Evolutionary conservation across 2,888 invertebrate species (phyloP).

Genomic region (Stenotaenia linearis): DNA sequence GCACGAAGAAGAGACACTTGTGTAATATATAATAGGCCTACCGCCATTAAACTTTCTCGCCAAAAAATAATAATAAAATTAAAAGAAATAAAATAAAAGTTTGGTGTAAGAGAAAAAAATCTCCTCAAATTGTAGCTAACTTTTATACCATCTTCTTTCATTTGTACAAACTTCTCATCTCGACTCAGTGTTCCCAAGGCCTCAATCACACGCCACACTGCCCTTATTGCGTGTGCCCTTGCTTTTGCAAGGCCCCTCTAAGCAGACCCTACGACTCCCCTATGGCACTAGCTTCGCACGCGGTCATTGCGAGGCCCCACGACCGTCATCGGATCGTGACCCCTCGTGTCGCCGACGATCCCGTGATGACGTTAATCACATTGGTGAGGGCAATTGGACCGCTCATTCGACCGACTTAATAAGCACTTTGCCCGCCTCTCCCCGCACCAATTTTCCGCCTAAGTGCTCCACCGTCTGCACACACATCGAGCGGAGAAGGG

Average conservation of each 20-base stretch:
- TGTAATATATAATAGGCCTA: neutral
- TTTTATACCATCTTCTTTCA: conserved; percentile 17
- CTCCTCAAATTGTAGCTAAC: neutral
- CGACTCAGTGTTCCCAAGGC: conserved; percentile 16
- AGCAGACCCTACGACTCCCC: neutral
- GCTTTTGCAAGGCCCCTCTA: neutral
- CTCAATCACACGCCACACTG: conserved; percentile 24
- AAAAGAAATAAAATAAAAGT: neutral
- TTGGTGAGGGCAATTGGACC: conserved; percentile 26
- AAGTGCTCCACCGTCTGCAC: conserved; percentile 4
- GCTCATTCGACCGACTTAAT: conserved; percentile 29
- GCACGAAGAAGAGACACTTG: neutral
- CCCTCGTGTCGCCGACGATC: conserved; percentile 28
- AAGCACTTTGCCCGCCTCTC: conserved; percentile 29
- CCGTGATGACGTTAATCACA: conserved; percentile 31
- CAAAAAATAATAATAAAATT: neutral
- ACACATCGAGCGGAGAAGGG: conserved; percentile 14
- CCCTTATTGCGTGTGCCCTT: conserved; percentile 26
- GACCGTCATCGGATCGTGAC: conserved; percentile 24
- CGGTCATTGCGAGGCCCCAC: conserved; percentile 12
- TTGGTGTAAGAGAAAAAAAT: neutral
- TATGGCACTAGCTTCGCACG: conserved; percentile 1
- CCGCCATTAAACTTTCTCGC: neutral
- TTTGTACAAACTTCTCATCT: conserved; percentile 17
- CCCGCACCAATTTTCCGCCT: conserved; percentile 16